Evolutionary conservation across 1,140 invertebrate genomes (phyloP), one percentile per base, ranked within the genome.

Genomic region (Drosophila equinoxialis): DNA sequence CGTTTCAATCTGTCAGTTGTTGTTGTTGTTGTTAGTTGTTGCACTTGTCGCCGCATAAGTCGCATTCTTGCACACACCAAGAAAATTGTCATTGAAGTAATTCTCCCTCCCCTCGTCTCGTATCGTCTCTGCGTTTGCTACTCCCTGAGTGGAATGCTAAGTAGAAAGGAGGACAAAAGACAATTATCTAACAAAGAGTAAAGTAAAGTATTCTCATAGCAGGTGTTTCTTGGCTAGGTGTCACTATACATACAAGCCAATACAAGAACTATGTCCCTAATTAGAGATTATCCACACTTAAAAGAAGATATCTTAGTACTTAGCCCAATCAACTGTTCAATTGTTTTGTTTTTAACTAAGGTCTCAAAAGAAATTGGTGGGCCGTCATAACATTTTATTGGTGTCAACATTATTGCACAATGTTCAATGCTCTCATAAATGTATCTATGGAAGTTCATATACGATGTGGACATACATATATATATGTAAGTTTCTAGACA

Each of bases 141-240:
- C 30, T 30, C 30, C 6, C 70, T 81, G 82, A 78, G 60, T 55
- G 63, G 81, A 86, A 86, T 85, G 75, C 64, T 75, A 81, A 85
- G 55, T 63, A 80, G 81, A 13, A 20, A 64, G 60, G 39, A 11
- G 42, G 58, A 23, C 55, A 51, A 51, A 3, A 51, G 45, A 51
- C 17, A 51, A 51, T 51, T 23, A 20, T 11, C 37, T 13, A 13
- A 4, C 37, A 39, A 10, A 39, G 37, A 11, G 35, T 37, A 37
- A 37, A 10, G 10, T 37, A 11, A 7, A 30, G 6, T 30, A 30
- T 30, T 30, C 30, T 30, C 17, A 17, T 10, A 20, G 45, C 45
- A 51, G 45, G 45, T 51, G 45, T 51, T 51, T 51, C 17, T 51
- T 51, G 2, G 17, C 45, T 10, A 48, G 17, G 45, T 48, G 45